phyloP scores from a whole-genome alignment of 2,797 vertebrate species.

The Gadopsis bispinosus region DNA sequence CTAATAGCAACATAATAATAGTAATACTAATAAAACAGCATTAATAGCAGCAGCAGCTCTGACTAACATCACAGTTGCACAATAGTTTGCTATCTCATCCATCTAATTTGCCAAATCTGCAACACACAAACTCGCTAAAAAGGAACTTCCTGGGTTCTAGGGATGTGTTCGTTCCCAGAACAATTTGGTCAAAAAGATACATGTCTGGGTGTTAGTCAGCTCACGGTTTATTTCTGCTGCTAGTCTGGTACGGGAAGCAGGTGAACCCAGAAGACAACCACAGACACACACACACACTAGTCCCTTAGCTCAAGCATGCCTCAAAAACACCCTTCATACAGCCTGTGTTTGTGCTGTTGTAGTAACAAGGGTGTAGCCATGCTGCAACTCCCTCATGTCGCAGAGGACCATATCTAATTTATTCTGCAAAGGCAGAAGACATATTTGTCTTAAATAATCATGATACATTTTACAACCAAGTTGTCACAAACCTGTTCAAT shows the following conservation, averaged over 20 bases:
- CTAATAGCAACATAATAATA: too few species aligned
- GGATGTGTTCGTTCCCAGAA: background rate
- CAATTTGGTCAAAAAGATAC: conserved; percentile 11
- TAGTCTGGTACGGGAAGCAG: conserved; percentile 86
- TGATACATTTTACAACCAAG: conserved; percentile 10
- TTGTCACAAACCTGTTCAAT: conserved; percentile 9
- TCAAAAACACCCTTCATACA: conserved; percentile 9
- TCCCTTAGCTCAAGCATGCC: conserved; percentile 14
- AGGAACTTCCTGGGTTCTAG: conserved; percentile 1
- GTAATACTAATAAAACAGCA: too few species aligned
- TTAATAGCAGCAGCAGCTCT: background rate
- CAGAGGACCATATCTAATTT: conserved; percentile 18
- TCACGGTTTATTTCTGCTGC: conserved; percentile 78
- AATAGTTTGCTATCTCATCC: background rate
- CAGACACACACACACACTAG: background rate
- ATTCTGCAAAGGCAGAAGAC: background rate
- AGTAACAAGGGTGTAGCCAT: conserved; percentile 33
- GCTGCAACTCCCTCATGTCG: conserved; percentile 20
- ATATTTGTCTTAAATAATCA: conserved; percentile 2
- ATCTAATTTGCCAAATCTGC: background rate
- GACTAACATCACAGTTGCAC: background rate
- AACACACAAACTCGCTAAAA: background rate
- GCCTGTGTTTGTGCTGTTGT: conserved; percentile 39
- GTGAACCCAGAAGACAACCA: conserved; percentile 61
- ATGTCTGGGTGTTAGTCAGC: background rate